Base-by-base conservation (phyloP, 2,888 invertebrate genomes). In the Machimus rusticus region DNA sequence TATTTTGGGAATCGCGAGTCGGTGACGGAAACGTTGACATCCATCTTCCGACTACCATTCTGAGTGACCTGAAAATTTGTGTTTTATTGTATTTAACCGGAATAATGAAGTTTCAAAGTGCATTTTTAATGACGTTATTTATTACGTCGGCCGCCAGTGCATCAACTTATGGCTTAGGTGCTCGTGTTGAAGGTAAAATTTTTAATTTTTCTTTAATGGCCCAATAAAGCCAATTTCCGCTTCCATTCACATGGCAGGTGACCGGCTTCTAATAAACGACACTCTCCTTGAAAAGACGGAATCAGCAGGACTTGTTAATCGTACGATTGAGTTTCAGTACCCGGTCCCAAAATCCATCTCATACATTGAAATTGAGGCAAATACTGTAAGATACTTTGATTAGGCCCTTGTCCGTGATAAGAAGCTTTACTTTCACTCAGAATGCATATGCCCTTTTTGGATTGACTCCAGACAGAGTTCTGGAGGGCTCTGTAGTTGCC, bases 211-310 rank as follows among this genome's bases (percentile, higher is more conserved):
- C 66, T 66, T n/a, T 12, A 23, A 66, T 28, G 51, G 6, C 3
- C 51, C 51, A 51, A 51, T 51, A 3, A 19, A 51, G 51, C n/a
- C 51, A 51, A 51, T 51, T 51, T 51, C 51, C 51, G 51, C n/a
- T n/a, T n/a, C 1, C 37, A 14, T 78, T 43, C 28, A 46, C 14
- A 78, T 78, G 46, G 12, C 66, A 89, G 89, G 89, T 77, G 92
- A 92, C 90, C 90, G 91, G 81, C 89, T 92, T 87, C 88, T 92
- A 79, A 87, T 92, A n/a, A 91, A 90, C 89, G 92, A 92, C 89
- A 88, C 91, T 74, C 89, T 90, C 28, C 90, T 90, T 87, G 90
- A 91, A 74, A 91, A 90, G 74, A 90, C 90, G 1, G 89, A 89
- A 51, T 88, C 89, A 37, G 46, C 79, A 16, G 43, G 31, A 28